phyloP scores from a whole-genome alignment of 2,888 invertebrate species.

The Lepeophtheirus nordmannii region DNA sequence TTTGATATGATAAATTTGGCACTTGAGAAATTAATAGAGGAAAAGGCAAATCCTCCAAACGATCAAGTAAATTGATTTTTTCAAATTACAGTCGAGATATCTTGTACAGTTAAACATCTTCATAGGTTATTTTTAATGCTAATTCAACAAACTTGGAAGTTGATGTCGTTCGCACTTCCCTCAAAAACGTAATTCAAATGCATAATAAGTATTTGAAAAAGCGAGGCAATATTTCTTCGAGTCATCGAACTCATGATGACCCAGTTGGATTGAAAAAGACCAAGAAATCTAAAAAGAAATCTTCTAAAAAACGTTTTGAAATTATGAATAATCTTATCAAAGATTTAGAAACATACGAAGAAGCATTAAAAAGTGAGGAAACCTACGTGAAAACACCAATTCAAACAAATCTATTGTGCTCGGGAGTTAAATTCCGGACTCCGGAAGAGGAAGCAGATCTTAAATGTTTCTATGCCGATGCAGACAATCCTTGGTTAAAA shows the following conservation, averaged over 20 bases:
- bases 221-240: not conserved
- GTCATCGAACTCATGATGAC: not conserved
- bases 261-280: not conserved
- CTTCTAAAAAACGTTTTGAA: not conserved
- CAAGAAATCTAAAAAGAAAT: not conserved
- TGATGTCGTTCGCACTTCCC: not conserved
- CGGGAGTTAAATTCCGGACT: not conserved
- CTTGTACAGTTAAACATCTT: too few species aligned
- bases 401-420: not conserved
- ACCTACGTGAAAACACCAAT: not conserved
- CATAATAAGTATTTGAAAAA: not conserved
- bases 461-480: slow-evolving; percentile 12
- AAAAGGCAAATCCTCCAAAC: not conserved
- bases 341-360: not conserved
- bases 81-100: not conserved
- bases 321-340: not conserved
- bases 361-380: not conserved
- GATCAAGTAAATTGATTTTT: slow-evolving; percentile 1
- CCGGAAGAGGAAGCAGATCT: slow-evolving; percentile 16
- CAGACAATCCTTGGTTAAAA: slow-evolving; percentile 3
- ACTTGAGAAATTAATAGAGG: not conserved
- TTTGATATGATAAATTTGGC: not conserved
- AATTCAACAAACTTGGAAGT: not conserved
- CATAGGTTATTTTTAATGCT: not conserved
- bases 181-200: not conserved